Base-by-base conservation (phyloP, 2,888 invertebrate genomes). In the Campoplex capitator region DNA sequence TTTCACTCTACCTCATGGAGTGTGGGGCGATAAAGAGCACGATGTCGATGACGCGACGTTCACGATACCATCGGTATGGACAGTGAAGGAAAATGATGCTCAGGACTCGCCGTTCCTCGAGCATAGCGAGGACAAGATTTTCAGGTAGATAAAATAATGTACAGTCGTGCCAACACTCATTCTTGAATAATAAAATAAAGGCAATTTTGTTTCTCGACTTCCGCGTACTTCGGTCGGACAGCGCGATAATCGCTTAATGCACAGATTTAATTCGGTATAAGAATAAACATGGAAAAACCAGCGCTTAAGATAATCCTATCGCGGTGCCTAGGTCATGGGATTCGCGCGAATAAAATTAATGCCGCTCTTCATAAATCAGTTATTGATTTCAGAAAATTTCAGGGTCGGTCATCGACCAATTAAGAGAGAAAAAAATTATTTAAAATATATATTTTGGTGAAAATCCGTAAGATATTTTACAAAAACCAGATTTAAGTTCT, bases 21-120 rank as follows among this genome's bases (percentile, higher is more conserved):
- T 68, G 28, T 83, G 83, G 83, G 76, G 32, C 76, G 67, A 35
- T n/a, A 70, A 83, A 76, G 83, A 83, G 70, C 56, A 70, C 45
- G 83, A 76, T 70, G 70, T 35, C 58, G 42, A 68, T 58, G 90
- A 89, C 54, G 80, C 91, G 71, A 89, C 91, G 32, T 93, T 89
- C 86, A 88, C 91, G 77, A 90, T 93, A 91, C 91, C 93, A 13
- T 89, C 91, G 8, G 91, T 91, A 56, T 93, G 93, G 93, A 91
- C 91, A 87, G 88, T 90, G 38, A 91, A 90, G 45, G 92, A 93
- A 85, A 92, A 91, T 89, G 90, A 92, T 85, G 89, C 88, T 78
- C 92, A 92, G 78, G 88, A 88, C 28, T 88, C 85, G 65, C 67
- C 85, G 54, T 88, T 84, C 62, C 88, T 90, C 82, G 92, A 91